These are phyloP conservation scores for Chelonoidis abingdonii DNA, from an alignment of 2,113 vertebrate species.

Conservation along the genomic window DNA sequence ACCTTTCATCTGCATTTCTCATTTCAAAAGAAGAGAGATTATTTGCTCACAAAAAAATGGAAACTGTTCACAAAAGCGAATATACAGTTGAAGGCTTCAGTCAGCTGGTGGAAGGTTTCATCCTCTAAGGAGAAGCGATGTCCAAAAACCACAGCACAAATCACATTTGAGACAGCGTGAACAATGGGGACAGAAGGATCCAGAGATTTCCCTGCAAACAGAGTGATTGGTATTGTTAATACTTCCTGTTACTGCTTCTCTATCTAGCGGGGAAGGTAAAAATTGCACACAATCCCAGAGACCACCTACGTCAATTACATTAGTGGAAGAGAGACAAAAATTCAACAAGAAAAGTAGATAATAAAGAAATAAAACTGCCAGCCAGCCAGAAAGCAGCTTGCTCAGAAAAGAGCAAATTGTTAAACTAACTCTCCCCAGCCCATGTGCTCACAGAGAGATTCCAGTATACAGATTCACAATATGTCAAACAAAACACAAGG, in stretches of 20 bases:
- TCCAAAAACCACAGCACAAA: conserved; percentile 67
- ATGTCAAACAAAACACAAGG: neutral
- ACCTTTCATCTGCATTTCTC: neutral
- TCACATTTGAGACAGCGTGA: conserved; percentile 58
- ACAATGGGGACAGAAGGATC: conserved; percentile 57
- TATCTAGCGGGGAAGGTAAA: neutral
- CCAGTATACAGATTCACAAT: neutral
- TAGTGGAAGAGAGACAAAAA: neutral
- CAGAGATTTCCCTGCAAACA: conserved; percentile 59
- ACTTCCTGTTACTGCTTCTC: neutral
- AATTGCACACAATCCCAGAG: neutral
- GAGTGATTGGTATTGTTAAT: neutral
- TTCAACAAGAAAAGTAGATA: neutral
- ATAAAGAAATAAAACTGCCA: neutral
- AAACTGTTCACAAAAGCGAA: conserved; percentile 54
- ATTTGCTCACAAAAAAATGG: neutral
- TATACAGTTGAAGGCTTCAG: conserved; percentile 5
- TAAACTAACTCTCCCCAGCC: neutral
- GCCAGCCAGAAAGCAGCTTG: neutral
- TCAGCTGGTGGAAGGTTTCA: conserved; percentile 57
- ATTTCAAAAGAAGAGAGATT: neutral
- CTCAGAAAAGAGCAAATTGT: neutral
- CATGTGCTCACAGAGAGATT: neutral
- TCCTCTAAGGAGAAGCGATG: conserved; percentile 49
- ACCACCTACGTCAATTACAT: neutral